phyloP scores from a whole-genome alignment of 2,113 vertebrate species.

The Mustela nigripes region DNA sequence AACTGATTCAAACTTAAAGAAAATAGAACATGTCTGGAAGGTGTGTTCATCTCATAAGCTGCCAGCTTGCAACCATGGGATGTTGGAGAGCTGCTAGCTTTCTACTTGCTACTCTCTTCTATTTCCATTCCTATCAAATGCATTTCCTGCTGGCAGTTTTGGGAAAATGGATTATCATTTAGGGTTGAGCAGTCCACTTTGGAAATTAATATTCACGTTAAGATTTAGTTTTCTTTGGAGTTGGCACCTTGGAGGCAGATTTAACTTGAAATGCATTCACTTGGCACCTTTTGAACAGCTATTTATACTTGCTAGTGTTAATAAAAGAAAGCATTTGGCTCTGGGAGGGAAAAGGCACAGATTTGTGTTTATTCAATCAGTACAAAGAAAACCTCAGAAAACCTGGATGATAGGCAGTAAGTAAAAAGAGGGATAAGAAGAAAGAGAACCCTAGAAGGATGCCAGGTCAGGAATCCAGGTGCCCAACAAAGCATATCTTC shows the following conservation, averaged over 20 bases:
- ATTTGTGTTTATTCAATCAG: not conserved
- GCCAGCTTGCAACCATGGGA: not conserved
- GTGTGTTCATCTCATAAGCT: not conserved
- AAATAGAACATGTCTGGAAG: not conserved
- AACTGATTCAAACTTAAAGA: not conserved
- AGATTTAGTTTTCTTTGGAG: not conserved
- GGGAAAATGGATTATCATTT: not conserved
- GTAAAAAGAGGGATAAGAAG: not conserved
- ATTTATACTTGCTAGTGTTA: not conserved
- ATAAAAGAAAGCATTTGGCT: constrained; percentile 18
- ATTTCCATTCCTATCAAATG: not conserved
- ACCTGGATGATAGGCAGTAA: not conserved
- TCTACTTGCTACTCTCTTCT: not conserved
- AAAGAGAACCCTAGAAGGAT: not conserved
- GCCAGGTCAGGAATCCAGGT: not conserved
- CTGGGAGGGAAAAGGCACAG: not conserved
- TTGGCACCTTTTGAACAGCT: constrained; percentile 45
- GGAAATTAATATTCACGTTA: not conserved
- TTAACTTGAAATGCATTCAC: constrained; percentile 38
- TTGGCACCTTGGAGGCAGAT: constrained; percentile 25
- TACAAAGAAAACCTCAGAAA: constrained; percentile 36
- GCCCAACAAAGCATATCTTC: not conserved
- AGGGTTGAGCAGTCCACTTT: not conserved
- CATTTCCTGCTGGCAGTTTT: not conserved
- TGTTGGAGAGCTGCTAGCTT: not conserved